phyloP scores from a whole-genome alignment of 2,113 vertebrate genomes.

The Megaleporinus macrocephalus region DNA sequence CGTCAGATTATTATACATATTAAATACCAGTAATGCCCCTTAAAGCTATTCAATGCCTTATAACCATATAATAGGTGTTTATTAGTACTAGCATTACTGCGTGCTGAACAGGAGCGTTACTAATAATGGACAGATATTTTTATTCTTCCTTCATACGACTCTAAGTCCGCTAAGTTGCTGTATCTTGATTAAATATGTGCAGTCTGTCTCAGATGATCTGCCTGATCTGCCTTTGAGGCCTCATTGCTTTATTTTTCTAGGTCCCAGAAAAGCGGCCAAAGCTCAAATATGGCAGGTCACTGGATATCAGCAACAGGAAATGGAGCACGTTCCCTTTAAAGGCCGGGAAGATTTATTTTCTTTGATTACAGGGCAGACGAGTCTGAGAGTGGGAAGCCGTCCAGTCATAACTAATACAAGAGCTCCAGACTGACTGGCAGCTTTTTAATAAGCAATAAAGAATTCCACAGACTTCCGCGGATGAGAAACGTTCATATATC shows the following conservation, averaged over 20 bases:
- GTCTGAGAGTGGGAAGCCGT: slow-evolving; percentile 9
- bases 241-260: neutral
- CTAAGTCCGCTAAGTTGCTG: no score
- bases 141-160: neutral
- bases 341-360: neutral
- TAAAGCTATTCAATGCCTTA: no score
- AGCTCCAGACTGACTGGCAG: slow-evolving; percentile 5
- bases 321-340: slow-evolving; percentile 14
- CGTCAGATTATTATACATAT: no score
- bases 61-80: no score
- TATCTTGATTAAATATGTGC: neutral
- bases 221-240: slow-evolving; percentile 2
- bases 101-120: neutral
- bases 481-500: neutral
- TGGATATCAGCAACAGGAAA: slow-evolving; percentile 5
- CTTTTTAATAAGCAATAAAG: neutral
- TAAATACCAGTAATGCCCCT: no score
- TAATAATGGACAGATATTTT: neutral
- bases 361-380: neutral
- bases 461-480: neutral
- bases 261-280: neutral
- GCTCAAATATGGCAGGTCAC: neutral
- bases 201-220: neutral
- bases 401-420: slow-evolving; percentile 11
- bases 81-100: no score